These are phyloP conservation scores for Pogoniulus pusillus DNA, from an alignment of 2,797 vertebrate genomes.

Conservation along the genomic window DNA sequence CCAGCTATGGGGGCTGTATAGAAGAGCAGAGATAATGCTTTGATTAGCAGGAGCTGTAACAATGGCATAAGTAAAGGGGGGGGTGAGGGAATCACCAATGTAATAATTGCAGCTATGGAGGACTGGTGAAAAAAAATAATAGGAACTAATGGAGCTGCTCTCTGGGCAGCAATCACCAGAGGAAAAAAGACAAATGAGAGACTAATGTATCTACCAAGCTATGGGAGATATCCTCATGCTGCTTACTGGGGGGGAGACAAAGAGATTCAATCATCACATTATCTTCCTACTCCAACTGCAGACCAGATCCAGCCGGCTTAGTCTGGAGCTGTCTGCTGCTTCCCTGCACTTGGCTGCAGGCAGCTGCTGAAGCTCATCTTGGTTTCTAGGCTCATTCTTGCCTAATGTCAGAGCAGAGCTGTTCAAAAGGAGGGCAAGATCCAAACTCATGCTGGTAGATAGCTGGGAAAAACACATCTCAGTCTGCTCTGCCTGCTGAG, in stretches of 20 bases:
- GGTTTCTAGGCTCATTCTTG: neutral
- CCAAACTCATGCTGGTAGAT: neutral
- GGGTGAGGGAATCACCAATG: neutral
- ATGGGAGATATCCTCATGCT: neutral
- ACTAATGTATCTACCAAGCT: neutral
- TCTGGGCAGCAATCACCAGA: neutral
- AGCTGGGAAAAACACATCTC: neutral
- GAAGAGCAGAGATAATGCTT: constrained; percentile 38
- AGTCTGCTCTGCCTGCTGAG: neutral
- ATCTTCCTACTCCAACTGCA: neutral
- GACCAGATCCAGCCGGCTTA: constrained; percentile 22
- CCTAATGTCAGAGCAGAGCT: neutral
- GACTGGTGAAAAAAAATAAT: neutral
- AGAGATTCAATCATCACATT: constrained; percentile 9
- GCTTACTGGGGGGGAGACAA: neutral
- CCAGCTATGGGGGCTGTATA: constrained; percentile 53
- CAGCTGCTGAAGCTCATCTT: neutral
- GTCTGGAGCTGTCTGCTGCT: neutral
- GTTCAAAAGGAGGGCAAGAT: neutral
- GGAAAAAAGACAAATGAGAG: neutral
- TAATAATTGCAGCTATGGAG: neutral
- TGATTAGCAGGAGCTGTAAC: constrained; percentile 30
- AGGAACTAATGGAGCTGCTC: neutral
- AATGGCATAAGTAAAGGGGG: neutral
- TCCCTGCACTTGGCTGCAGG: neutral